Base-by-base conservation (phyloP, 2,888 invertebrate genomes). In the Tachina fera region DNA sequence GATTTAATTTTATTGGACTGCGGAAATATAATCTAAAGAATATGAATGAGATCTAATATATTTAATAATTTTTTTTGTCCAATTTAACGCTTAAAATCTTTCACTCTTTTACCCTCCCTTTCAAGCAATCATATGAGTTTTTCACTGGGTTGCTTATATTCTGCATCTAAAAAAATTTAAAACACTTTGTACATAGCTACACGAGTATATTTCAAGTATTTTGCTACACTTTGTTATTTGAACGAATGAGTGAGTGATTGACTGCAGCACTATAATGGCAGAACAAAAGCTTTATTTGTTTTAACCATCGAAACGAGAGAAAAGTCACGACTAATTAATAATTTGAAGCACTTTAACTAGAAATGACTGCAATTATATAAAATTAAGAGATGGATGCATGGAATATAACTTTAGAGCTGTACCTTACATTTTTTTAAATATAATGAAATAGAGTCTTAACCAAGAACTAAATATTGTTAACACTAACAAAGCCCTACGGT, bases 251-350 rank as follows among this genome's bases (percentile, higher is more conserved):
- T 31, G 31, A 13, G 45, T 74, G 61, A 51, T 14, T 60, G 47
- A n/a, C 11, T 41, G 22, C 14, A 31, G 3, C 4, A 43, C 9
- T 3, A 19, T 47, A 56, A 9, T n/a, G n/a, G 41, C 10, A 60
- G 51, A 70, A 61, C 60, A 78, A 78, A 60, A 39, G 60, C 60
- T 78, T 78, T 49, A 78, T 60, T 68, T 78, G 77, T 78, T 70
- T 49, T 19, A 78, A 61, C 31, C 53, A 51, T 11, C 56, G 19
- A 49, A 39, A 56, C 47, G 11, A 80, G 22, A 67, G 45, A 51
- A 76, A 83, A 71, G 49, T 41, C 76, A 75, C 53, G 60, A 67
- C 53, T 80, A 72, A 72, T 84, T 80, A 80, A 79, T 70, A 83
- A 76, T 67, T 61, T 72, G 13, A 56, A 67, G 49, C 56, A 47